These are phyloP conservation scores for Trachops cirrhosus DNA, from an alignment of 2,797 vertebrate species.

Conservation along the genomic window DNA sequence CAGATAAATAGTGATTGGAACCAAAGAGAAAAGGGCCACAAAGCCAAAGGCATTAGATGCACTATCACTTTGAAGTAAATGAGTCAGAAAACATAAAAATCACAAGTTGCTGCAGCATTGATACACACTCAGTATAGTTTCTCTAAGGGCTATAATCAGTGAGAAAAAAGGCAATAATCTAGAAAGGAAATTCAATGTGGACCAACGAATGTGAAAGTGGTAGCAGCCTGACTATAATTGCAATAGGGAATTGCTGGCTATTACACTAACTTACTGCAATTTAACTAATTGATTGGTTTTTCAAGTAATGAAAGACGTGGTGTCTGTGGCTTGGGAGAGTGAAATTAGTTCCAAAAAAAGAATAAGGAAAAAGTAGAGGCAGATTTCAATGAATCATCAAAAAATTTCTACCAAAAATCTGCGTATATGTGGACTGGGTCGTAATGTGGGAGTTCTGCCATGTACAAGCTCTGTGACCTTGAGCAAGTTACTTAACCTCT, in stretches of 20 bases:
- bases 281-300: slow-evolving; percentile 41
- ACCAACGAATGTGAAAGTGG: neutral
- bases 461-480: neutral
- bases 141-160: neutral
- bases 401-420: neutral
- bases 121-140: neutral
- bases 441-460: neutral
- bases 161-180: neutral
- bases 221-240: neutral
- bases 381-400: neutral
- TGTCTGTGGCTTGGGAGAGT: neutral
- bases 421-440: neutral
- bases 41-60: neutral
- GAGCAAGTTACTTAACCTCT: neutral
- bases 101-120: neutral
- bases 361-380: neutral
- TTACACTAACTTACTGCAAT: slow-evolving; percentile 11
- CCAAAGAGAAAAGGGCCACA: neutral
- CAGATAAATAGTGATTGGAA: neutral
- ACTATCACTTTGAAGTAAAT: neutral
- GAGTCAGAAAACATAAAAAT: slow-evolving; percentile 34
- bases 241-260: neutral
- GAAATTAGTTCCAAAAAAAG: slow-evolving; percentile 8
- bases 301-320: neutral
- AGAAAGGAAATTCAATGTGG: neutral